Conservation (phyloP, 2,888 invertebrate genomes). For the Drosophila quasianomalipes region DNA sequence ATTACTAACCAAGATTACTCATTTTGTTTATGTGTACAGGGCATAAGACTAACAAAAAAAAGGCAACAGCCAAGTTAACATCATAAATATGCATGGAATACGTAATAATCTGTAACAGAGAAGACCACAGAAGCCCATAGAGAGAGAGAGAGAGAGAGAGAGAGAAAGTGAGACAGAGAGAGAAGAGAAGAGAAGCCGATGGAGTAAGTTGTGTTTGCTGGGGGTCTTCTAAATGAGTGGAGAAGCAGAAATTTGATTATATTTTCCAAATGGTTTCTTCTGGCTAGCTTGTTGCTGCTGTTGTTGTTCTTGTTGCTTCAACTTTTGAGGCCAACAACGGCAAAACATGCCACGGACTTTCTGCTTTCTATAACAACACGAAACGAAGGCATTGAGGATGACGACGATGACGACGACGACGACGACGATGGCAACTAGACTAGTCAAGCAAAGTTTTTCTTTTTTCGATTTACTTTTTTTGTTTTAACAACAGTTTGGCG, state of each 20-base stretch:
- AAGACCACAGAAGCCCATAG: conserved; percentile 10
- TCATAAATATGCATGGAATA: conserved; percentile 63
- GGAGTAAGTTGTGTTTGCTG: not conserved
- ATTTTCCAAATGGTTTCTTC: conserved; percentile 64
- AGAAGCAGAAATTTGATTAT: conserved; percentile 62
- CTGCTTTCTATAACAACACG: conserved; percentile 58
- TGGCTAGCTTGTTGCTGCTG: conserved; percentile 17
- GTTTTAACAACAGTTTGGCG: conserved; percentile 52
- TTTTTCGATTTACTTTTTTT: conserved; percentile 13
- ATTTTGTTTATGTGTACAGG: not conserved
- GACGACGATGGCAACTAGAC: conserved; percentile 40
- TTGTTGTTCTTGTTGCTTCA: conserved; percentile 37
- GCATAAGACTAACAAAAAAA: conserved; percentile 13
- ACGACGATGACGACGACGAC: conserved; percentile 24
- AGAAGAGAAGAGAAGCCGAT: too few species aligned
- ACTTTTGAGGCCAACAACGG: conserved; percentile 59
- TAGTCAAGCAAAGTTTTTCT: conserved; percentile 48
- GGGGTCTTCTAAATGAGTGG: conserved; percentile 2
- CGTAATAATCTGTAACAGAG: conserved; percentile 33
- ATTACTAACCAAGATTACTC: not conserved
- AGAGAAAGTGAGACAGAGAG: too few species aligned
- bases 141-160: not conserved
- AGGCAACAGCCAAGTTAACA: conserved; percentile 33
- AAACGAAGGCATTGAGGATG: conserved; percentile 47
- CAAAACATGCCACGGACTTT: conserved; percentile 64